Evolutionary conservation across 2,888 invertebrate species (phyloP).

Genomic region (Amitus sp.): DNA sequence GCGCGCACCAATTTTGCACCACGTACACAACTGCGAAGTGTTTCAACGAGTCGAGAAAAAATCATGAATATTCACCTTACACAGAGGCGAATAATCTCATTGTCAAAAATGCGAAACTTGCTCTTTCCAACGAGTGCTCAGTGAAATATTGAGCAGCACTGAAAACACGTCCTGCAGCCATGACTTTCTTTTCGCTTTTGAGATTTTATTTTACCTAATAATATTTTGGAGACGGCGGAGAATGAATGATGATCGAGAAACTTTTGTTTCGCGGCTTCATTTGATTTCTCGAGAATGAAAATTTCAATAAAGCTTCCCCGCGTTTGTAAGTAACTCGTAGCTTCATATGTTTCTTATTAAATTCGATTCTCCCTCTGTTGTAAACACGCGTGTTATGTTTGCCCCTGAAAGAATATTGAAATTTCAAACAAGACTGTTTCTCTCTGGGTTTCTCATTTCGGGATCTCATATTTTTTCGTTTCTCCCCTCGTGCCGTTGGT

Average conservation of each 20-base stretch:
- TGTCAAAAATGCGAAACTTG: no score
- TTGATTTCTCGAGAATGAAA: background rate
- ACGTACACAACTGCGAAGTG: no score
- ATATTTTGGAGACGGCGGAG: background rate
- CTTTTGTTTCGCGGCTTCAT: conserved; percentile 7
- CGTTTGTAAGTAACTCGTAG: background rate
- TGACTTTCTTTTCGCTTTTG: no score
- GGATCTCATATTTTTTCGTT: background rate
- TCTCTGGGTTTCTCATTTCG: background rate
- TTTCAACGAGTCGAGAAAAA: background rate
- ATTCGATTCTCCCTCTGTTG: background rate
- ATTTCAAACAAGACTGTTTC: background rate
- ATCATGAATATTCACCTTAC: background rate
- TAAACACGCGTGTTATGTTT: background rate
- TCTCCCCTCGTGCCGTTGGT: no score
- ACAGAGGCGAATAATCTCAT: no score
- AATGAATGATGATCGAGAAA: conserved; percentile 13
- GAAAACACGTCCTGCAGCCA: background rate
- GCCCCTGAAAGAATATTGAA: background rate
- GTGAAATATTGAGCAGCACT: no score
- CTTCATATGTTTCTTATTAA: background rate
- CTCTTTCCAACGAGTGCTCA: no score
- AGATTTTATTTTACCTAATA: background rate
- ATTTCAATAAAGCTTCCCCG: background rate
- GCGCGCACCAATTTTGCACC: conserved; percentile 18